Conservation (phyloP, 2,797 vertebrate genomes). For the Siniperca undulata region DNA sequence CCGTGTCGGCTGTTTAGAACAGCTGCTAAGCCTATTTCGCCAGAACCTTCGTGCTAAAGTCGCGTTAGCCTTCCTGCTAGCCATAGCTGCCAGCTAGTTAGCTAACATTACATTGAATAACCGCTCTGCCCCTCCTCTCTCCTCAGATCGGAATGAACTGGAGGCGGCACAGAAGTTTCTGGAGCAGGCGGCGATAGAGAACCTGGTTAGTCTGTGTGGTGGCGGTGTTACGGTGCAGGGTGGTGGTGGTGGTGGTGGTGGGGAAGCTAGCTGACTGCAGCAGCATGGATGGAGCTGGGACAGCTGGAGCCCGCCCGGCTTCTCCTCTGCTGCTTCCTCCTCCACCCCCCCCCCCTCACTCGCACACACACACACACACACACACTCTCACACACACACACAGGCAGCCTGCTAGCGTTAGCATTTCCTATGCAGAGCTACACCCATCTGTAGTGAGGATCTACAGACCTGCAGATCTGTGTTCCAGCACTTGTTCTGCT, state of each 20-base stretch:
- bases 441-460: slow-evolving; percentile 25
- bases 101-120: slow-evolving; percentile 33
- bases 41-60: not conserved
- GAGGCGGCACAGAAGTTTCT: slow-evolving; percentile 98
- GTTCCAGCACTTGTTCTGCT: not conserved
- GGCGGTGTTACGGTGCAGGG: not conserved
- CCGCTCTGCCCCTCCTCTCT: slow-evolving; percentile 24
- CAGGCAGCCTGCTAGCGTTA: slow-evolving; percentile 15
- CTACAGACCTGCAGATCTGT: no score
- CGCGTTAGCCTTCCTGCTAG: slow-evolving; percentile 30
- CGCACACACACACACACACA: not conserved
- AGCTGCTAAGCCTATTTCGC: not conserved
- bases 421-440: slow-evolving; percentile 23
- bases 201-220: slow-evolving; percentile 87
- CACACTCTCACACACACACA: slow-evolving; percentile 1
- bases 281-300: slow-evolving; percentile 27
- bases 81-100: slow-evolving; percentile 23
- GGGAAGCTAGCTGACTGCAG: not conserved
- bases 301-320: slow-evolving; percentile 48
- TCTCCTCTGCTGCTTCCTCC: slow-evolving; percentile 4
- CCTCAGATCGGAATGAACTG: slow-evolving; percentile 94
- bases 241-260: not conserved
- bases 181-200: slow-evolving; percentile 96
- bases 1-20: accelerated
- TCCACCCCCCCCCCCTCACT: not conserved